phyloP scores from a whole-genome alignment of 2,797 vertebrate genomes.

The Sebastes vulpes region DNA sequence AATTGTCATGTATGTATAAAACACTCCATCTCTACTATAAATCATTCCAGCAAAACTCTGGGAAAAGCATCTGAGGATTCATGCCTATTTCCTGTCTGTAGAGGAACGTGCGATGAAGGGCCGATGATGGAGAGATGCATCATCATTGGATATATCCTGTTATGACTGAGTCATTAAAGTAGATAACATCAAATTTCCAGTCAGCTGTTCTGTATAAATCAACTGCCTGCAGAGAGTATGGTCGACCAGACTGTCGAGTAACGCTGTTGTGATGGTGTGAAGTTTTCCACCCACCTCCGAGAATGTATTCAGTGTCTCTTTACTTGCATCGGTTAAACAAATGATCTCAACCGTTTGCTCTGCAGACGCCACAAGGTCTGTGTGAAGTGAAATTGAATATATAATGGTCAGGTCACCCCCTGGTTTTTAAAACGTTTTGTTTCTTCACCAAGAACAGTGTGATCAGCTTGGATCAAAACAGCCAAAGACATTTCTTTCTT shows the following conservation, averaged over 20 bases:
- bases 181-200: conserved; percentile 23
- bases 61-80: conserved; percentile 19
- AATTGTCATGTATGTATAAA: neutral
- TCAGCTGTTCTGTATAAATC: conserved; percentile 27
- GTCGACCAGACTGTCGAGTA: neutral
- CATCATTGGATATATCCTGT: conserved; percentile 52
- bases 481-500: neutral
- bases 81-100: conserved; percentile 22
- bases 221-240: neutral
- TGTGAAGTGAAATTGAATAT: neutral
- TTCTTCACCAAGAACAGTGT: neutral
- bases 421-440: neutral
- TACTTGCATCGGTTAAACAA: neutral
- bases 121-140: conserved; percentile 44
- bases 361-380: neutral
- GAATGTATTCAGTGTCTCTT: neutral
- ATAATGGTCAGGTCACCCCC: neutral
- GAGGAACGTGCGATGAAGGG: conserved; percentile 24
- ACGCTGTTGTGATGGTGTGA: neutral
- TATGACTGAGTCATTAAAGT: conserved; percentile 49
- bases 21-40: neutral
- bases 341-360: neutral
- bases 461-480: neutral
- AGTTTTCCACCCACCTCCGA: neutral
- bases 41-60: conserved; percentile 12